These are phyloP conservation scores for Dolichoris vasculosae DNA, from an alignment of 1,140 invertebrate species.

Conservation along the genomic window DNA sequence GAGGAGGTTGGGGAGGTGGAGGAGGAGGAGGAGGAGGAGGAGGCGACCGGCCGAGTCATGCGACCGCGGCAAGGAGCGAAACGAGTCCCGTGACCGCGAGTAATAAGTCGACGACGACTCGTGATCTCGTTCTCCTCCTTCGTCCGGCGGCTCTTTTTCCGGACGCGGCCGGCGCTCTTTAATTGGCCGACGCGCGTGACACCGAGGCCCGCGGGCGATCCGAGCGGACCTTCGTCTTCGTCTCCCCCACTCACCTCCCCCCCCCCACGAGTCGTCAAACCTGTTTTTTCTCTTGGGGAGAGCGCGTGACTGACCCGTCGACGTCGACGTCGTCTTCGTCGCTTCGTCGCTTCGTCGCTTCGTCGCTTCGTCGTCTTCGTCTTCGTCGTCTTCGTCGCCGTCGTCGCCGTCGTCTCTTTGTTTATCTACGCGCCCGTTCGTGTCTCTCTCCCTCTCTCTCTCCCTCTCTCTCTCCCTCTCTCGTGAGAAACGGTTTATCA, in stretches of 20 bases:
- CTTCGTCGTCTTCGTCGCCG: too few relatives aligned
- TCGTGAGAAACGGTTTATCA: not conserved
- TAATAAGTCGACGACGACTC: not conserved
- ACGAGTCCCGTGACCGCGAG: constrained; percentile 9
- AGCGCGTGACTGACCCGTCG: not conserved
- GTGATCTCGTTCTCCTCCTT: constrained; percentile 12
- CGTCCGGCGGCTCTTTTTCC: constrained; percentile 3
- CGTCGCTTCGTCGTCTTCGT: not conserved
- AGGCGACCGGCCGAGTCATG: not conserved
- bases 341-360: not conserved
- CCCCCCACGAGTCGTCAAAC: not conserved
- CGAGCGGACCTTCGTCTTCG: not conserved
- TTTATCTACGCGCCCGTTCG: not conserved
- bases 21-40: not conserved
- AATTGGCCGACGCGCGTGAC: constrained; percentile 8
- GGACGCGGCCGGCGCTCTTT: not conserved
- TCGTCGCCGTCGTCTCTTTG: not conserved
- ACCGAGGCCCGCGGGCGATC: not conserved
- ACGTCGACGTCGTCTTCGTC: not conserved
- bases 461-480: too few relatives aligned
- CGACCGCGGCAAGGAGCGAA: not conserved
- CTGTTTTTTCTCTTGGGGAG: not conserved
- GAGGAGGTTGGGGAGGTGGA: too few relatives aligned
- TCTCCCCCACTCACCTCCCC: not conserved
- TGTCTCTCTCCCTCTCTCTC: too few relatives aligned